Evolutionary conservation across 2,888 invertebrate species (phyloP).

Genomic region (Galeopsomyia nigrocyanea): DNA sequence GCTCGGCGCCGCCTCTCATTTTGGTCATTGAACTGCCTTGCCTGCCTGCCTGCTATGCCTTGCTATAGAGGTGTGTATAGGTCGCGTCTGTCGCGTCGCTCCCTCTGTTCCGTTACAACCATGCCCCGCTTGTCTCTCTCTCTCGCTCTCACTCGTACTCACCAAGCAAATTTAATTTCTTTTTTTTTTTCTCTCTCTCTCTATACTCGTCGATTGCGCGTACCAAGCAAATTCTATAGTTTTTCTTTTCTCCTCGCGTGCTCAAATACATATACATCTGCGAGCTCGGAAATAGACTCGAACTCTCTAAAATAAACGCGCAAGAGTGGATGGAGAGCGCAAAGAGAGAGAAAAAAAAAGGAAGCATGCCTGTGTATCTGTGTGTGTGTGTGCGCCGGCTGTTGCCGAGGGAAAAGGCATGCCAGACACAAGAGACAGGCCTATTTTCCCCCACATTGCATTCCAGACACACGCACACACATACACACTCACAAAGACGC

Average conservation of each 20-base stretch:
- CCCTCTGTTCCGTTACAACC: neutral
- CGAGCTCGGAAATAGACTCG: too few relatives aligned
- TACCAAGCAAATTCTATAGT: neutral
- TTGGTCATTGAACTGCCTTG: slow-evolving; percentile 60
- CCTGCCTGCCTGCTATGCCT: slow-evolving; percentile 40
- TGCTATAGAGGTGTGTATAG: too few relatives aligned
- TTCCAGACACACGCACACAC: too few relatives aligned
- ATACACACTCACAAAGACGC: too few relatives aligned
- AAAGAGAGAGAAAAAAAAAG: too few relatives aligned
- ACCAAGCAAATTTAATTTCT: neutral
- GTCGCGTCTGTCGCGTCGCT: slow-evolving; percentile 26
- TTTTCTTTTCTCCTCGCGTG: slow-evolving; percentile 4
- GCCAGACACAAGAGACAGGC: slow-evolving; percentile 6
- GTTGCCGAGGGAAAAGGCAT: slow-evolving; percentile 31
- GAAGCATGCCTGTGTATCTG: too few relatives aligned
- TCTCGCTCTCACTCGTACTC: slow-evolving; percentile 3
- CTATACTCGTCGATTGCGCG: neutral
- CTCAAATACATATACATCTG: neutral
- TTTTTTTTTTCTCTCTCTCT: neutral
- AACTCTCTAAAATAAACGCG: too few relatives aligned
- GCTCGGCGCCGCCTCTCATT: slow-evolving; percentile 53
- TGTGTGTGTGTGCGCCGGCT: slow-evolving; percentile 44
- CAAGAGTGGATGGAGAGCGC: too few relatives aligned
- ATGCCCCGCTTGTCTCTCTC: neutral
- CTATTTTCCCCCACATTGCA: slow-evolving; percentile 16